Base-by-base conservation (phyloP, 1,140 invertebrate species). In the Aricia agestis region DNA sequence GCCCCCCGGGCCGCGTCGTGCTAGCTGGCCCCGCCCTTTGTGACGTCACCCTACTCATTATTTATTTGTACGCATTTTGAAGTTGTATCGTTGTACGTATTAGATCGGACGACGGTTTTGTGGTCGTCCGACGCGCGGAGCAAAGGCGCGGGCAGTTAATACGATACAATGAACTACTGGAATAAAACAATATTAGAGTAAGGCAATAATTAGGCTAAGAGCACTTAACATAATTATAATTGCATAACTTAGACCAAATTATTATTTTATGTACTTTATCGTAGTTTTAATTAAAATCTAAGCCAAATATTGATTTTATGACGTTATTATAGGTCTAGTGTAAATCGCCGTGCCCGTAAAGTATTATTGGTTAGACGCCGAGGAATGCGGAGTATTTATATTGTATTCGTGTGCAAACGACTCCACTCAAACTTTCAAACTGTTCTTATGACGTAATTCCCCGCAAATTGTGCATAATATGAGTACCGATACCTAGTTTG, bases 211-310 rank as follows among this genome's bases (percentile, higher is more conserved):
- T 90, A 89, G 84, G 74, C 73, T 88, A 88, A 89, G 83, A 70
- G 81, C 86, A 91, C 89, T 91, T 90, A 91, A 90, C 85, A 82
- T 84, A 83, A 82, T 83, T 83, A 82, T 79, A 85, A 85, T 86
- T 79, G 83, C 83, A 88, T 91, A 91, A 90, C 86, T 88, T 91
- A 91, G 89, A 91, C 89, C 89, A 91, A 91, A 91, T 85, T 91
- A 89, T 87, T 88, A 90, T 75, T 85, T 85, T 87, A 87, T 83
- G 80, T 89, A 86, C 86, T 91, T 91, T 90, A 87, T 89, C 73
- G 80, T 91, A 91, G 87, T 78, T 87, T 74, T 89, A 91, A 87
- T 89, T 91, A 89, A 85, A 88, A 85, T 87, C 80, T 90, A 91
- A 90, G 87, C 89, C 89, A 91, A 91, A 91, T 86, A 91, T 91